Evolutionary conservation across 2,797 vertebrate genomes (phyloP), one percentile per base, ranked within the genome.

Genomic region (Zalophus californianus): DNA sequence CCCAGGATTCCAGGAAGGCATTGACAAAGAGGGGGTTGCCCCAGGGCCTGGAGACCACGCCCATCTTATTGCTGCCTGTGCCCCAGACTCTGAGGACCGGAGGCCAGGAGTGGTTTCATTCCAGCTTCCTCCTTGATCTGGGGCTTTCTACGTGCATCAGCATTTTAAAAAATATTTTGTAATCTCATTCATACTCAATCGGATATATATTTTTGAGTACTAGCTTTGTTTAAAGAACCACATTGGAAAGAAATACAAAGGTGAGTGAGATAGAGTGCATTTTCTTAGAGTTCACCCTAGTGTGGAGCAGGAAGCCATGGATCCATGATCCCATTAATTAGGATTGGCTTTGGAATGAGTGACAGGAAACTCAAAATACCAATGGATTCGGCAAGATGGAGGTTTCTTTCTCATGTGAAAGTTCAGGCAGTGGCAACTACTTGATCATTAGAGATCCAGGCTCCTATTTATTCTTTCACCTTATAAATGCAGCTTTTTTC

Each of bases 91-190:
- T 60, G 72, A 82, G 54, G 72, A 96, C 64, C 35, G 48, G 70
- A 25, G 62, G 35, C 50, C 27, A 56, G 60, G n/a, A 86, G 21
- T 54, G 15, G 29, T 70, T 80, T 73, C 50, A 48, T 86, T 48
- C 58, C 66, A 70, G 16, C 27, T 75, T 90, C 29, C 35, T 83
- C 18, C 52, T 82, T 82, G 18, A 60, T 25, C 41, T 60, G 58
- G 56, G 80, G 23, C 48, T 80, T 87, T 83, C 21, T 70, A 7
- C 13, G 66, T 66, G n/a, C 50, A 79, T 86, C 86, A 18, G 29
- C 16, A 86, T 72, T 95, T 83, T 8, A 5, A 78, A 78, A 85
- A 93, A 77, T 54, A 91, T 52, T 93, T 82, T 72, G 44, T 56
- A 79, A 52, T 23, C 29, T 96, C 44, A 87, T 64, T 48, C 18